Base-by-base conservation (phyloP, 2,113 vertebrate species). In the Chunga burmeisteri region DNA sequence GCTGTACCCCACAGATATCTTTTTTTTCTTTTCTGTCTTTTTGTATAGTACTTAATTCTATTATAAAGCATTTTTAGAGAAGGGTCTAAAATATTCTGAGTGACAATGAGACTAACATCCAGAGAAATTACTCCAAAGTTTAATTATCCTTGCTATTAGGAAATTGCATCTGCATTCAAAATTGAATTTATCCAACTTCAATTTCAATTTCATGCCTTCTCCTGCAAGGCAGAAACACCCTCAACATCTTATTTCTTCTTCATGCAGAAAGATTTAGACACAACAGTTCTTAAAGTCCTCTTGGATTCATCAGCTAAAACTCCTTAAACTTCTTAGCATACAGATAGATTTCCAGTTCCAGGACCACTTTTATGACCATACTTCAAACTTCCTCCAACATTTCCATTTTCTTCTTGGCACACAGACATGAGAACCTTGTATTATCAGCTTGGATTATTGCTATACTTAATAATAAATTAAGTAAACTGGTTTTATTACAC, bases 121-220 rank as follows among this genome's bases (percentile, higher is more conserved):
- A 86, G 63, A 88, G 29, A 96, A 82, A 88, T 86, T 84, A 89
- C n/a, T 84, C 18, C 27, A 52, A 79, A 84, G 68, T 87, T 89
- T 94, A 95, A 97, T 93, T 97, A 93, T 62, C 50, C n/a, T 89
- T 93, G 63, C 14, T 84, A 81, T 53, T 70, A 93, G 42, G 36
- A 96, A 89, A 78, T 53, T 66, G 23, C 63, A 70, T 81, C 86
- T 91, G 30, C 63, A 66, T 84, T 89, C 63, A 84, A 81, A 95
- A 91, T 73, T 44, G 12, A 52, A 86, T 86, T 84, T 86, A 86
- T 77, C 27, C 63, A 77, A 61, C 63, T 77, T 71, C 52, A 82
- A 29, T 80, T 96, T 90, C 62, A 81, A 94, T 89, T 91, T 86
- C 80, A 86, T 72, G 72, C 67, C 11, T 86, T 81, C 53, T 91